phyloP scores from a whole-genome alignment of 1,140 invertebrate genomes.

The Orius insidiosus region DNA sequence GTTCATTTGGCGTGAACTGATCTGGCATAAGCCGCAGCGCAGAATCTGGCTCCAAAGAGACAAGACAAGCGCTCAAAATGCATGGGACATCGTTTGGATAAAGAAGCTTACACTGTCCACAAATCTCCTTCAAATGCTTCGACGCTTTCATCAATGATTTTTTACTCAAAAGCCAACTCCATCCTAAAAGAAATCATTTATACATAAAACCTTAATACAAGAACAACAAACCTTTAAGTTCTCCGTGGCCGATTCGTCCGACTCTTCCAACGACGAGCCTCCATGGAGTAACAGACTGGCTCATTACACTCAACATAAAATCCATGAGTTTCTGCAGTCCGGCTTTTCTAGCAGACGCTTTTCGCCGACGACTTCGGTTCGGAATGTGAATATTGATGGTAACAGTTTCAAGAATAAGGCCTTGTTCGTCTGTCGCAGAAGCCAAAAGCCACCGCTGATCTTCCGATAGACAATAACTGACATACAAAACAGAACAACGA shows the following conservation, averaged over 20 bases:
- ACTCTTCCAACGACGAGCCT: slow-evolving; percentile 88
- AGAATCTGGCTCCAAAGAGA: slow-evolving; percentile 90
- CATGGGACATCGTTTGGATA: slow-evolving; percentile 66
- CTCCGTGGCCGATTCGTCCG: slow-evolving; percentile 91
- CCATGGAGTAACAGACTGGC: slow-evolving; percentile 80
- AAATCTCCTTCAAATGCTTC: slow-evolving; percentile 75
- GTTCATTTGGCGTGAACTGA: slow-evolving; percentile 80
- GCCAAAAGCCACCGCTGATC: slow-evolving; percentile 91
- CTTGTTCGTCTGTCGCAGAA: slow-evolving; percentile 82
- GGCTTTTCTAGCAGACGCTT: slow-evolving; percentile 70
- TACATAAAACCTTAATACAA: not conserved
- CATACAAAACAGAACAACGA: slow-evolving; percentile 75
- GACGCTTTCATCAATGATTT: slow-evolving; percentile 79
- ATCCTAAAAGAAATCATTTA: slow-evolving; percentile 42
- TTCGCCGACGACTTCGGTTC: slow-evolving; percentile 66
- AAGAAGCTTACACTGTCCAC: slow-evolving; percentile 67
- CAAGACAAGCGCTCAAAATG: slow-evolving; percentile 90
- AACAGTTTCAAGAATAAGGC: slow-evolving; percentile 82
- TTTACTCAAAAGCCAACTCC: slow-evolving; percentile 81
- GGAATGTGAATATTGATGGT: slow-evolving; percentile 92
- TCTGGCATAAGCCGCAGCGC: slow-evolving; percentile 86
- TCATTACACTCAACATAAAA: slow-evolving; percentile 88
- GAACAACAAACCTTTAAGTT: slow-evolving; percentile 57
- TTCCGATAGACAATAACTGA: slow-evolving; percentile 91
- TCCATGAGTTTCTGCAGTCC: slow-evolving; percentile 93